phyloP scores from a whole-genome alignment of 2,113 vertebrate genomes.

The Cervus canadensis region DNA sequence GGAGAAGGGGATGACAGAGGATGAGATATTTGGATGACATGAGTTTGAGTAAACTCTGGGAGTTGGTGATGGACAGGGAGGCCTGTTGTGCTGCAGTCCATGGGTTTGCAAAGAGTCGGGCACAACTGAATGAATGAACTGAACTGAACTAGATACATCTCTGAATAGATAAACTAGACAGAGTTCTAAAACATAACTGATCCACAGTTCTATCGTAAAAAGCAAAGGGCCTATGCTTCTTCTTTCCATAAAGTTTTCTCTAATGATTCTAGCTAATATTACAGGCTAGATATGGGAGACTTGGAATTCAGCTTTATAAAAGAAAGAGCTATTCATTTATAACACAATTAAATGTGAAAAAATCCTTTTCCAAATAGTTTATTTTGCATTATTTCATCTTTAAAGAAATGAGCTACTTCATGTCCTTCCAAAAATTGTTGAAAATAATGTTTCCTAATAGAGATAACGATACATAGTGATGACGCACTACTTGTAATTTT shows the following conservation, averaged over 20 bases:
- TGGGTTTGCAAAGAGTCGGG: too few relatives aligned
- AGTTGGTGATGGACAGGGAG: not conserved
- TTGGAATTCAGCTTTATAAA: conserved; percentile 1
- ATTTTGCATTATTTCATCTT: conserved; percentile 18
- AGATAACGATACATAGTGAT: not conserved
- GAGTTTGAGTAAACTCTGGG: fast-evolving
- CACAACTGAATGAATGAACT: not conserved
- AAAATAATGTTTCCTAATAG: not conserved
- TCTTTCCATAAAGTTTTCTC: not conserved
- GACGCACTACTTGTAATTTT: not conserved
- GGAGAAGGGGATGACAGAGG: not conserved
- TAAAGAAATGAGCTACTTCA: not conserved
- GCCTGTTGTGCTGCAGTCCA: too few relatives aligned
- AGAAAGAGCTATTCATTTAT: conserved; percentile 29
- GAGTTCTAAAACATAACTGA: not conserved
- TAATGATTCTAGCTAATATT: not conserved
- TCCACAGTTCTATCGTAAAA: not conserved
- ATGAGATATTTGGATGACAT: not conserved
- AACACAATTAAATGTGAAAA: not conserved
- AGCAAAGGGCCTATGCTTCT: not conserved
- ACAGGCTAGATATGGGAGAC: not conserved
- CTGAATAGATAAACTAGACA: not conserved
- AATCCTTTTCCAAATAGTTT: not conserved
- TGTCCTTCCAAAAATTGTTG: not conserved
- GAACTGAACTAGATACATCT: not conserved